Base-by-base conservation (phyloP, 1,140 invertebrate genomes). In the Brachionus angularis region DNA sequence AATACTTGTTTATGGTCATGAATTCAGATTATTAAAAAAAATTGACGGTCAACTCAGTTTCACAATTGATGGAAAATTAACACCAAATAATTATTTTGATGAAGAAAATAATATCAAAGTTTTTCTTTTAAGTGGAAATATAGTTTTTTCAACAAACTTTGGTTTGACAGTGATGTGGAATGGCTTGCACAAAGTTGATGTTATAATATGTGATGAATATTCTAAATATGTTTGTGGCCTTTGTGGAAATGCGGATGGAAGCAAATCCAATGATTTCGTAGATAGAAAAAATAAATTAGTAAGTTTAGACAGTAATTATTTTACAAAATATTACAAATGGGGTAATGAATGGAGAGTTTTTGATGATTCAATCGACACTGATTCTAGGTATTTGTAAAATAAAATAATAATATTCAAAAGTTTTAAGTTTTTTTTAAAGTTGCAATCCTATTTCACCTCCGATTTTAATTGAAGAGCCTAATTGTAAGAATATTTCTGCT, bases 81-180 rank as follows among this genome's bases (percentile, higher is more conserved):
- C 18, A 39, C 53, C 53, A 42, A 58, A 39, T 14, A 58, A 58
- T 39, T 58, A 39, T 58, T 16, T 34, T 67, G 47, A 67, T 29
- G 23, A 47, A 14, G 8, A 14, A n/a, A 67, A 34, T 47, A 42
- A 29, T 34, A n/a, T 46, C 12, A 34, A 27, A 67, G 39, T 50
- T 5, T 67, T 23, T 67, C n/a, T 67, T 8, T 67, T 42, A 4
- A 42, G 42, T 47, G 62, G 39, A n/a, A 31, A 67, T 29, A 12
- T 67, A 18, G 31, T 67, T 8, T 67, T 47, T 67, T 34, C 29
- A 18, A 67, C 62, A 14, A 25, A 18, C 27, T 47, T 46, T 33
- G 62, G 47, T 21, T 67, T 67, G 62, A 67, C 29, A 23, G 47
- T 67, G 16, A 67, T 21, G 10, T 67, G 62, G 62, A 50, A 67